These are phyloP conservation scores for Psophia crepitans DNA, from an alignment of 2,113 vertebrate genomes.

Conservation along the genomic window DNA sequence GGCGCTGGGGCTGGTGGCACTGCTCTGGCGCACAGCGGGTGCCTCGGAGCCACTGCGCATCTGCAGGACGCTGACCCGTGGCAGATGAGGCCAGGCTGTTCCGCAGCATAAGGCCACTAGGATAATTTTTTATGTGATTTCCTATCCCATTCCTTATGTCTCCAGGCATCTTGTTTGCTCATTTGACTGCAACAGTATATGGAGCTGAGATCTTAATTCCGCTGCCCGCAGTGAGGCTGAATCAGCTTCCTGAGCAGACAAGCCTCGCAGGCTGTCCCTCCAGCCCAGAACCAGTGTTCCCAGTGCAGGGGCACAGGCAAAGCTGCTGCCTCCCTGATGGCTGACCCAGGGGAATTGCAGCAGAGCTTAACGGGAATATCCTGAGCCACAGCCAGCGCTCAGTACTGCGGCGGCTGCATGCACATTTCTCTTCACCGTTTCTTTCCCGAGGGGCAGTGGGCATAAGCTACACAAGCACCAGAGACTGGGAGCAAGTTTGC, in stretches of 20 bases:
- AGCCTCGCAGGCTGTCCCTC: background rate
- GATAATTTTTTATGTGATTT: background rate
- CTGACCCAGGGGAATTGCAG: fast-evolving
- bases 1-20: background rate
- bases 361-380: background rate
- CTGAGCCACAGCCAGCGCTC: fast-evolving
- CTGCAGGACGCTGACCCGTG: background rate
- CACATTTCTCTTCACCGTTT: background rate
- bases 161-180: background rate
- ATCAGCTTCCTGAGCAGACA: background rate
- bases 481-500: background rate
- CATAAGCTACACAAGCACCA: background rate
- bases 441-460: background rate
- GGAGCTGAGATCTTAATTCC: background rate
- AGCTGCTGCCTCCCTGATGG: background rate
- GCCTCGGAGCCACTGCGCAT: fast-evolving
- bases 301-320: background rate
- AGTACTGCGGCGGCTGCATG: background rate
- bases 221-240: background rate
- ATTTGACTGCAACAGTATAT: background rate
- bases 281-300: background rate
- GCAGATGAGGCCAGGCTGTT: background rate
- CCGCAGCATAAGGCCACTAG: background rate
- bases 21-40: fast-evolving
- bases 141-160: background rate